A percentile compares a stretch with the other conserved stretches of the same genome.
Evolutionary conservation across 2,888 invertebrate species (phyloP).

Genomic region (Leptothorax acervorum): DNA sequence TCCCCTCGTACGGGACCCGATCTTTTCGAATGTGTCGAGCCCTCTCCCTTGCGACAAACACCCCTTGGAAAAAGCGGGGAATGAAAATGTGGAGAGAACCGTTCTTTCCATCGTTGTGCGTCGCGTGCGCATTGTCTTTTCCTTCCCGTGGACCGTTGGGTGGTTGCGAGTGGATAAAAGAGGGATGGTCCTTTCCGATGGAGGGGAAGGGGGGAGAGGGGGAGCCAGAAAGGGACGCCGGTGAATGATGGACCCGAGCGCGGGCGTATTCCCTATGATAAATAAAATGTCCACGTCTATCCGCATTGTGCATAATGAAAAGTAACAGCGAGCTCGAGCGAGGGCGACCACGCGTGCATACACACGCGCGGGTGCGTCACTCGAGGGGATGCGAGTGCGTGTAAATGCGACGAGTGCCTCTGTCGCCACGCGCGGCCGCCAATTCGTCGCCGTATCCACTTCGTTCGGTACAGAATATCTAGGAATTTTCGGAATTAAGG

Average conservation of each 20-base stretch:
- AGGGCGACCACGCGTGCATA: no score
- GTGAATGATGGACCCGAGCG: slow-evolving; percentile 57
- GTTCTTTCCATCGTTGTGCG: slow-evolving; percentile 41
- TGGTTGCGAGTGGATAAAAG: slow-evolving; percentile 32
- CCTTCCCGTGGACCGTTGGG: slow-evolving; percentile 1
- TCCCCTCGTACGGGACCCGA: background rate
- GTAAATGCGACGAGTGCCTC: background rate
- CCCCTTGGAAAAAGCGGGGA: slow-evolving; percentile 10
- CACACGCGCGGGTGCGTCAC: background rate
- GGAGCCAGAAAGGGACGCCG: slow-evolving; percentile 16
- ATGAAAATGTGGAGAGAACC: slow-evolving; percentile 48
- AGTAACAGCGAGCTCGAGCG: slow-evolving; percentile 36
- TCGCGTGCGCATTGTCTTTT: slow-evolving; percentile 39
- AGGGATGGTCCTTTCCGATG: slow-evolving; percentile 13
- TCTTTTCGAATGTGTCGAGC: background rate
- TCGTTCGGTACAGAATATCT: background rate
- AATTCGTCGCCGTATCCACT: background rate
- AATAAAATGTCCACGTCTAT: slow-evolving; percentile 69
- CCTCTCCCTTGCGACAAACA: background rate
- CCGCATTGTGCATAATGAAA: slow-evolving; percentile 59
- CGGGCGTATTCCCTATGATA: slow-evolving; percentile 56
- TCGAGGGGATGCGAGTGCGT: background rate
- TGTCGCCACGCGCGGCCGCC: background rate
- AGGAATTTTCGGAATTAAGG: background rate
- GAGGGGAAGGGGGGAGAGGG: background rate